These are phyloP conservation scores for Nasonia longicornis DNA, from an alignment of 1,140 invertebrate species.

Conservation along the genomic window DNA sequence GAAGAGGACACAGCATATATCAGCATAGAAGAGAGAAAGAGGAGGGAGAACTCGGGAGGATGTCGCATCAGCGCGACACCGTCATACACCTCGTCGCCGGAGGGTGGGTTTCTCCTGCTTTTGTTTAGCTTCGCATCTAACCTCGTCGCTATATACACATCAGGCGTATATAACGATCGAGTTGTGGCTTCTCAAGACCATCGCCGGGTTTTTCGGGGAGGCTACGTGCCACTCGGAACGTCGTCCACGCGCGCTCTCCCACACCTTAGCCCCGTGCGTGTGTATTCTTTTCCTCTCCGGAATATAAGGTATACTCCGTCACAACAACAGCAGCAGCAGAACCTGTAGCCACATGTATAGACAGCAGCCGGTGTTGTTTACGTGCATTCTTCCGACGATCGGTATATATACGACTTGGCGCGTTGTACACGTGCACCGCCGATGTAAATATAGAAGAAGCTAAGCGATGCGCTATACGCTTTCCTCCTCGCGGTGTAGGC, in stretches of 20 bases:
- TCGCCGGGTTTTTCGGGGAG: background rate
- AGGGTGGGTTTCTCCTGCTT: slow-evolving; percentile 75
- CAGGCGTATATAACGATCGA: too few relatives aligned
- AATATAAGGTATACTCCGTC: too few relatives aligned
- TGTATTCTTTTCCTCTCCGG: background rate
- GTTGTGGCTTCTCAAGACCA: too few relatives aligned
- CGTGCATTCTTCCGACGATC: background rate
- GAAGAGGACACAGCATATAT: background rate
- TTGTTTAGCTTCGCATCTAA: too few relatives aligned
- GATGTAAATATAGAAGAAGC: background rate
- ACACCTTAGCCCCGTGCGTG: background rate
- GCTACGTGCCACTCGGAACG: background rate
- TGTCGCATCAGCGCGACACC: slow-evolving; percentile 80
- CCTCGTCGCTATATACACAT: too few relatives aligned
- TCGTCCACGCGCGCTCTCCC: too few relatives aligned
- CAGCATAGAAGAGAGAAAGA: background rate
- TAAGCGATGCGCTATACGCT: background rate
- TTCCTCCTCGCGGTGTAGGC: background rate
- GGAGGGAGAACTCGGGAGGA: slow-evolving; percentile 59
- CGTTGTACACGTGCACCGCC: background rate
- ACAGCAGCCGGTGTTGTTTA: background rate
- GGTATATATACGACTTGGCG: background rate
- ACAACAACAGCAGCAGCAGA: background rate
- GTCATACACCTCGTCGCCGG: slow-evolving; percentile 88
- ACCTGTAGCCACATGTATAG: background rate